A percentile compares a stretch with the other conserved stretches of the same genome.
These are phyloP conservation scores for Selene dorsalis DNA, from an alignment of 2,797 vertebrate species.

Conservation along the genomic window DNA sequence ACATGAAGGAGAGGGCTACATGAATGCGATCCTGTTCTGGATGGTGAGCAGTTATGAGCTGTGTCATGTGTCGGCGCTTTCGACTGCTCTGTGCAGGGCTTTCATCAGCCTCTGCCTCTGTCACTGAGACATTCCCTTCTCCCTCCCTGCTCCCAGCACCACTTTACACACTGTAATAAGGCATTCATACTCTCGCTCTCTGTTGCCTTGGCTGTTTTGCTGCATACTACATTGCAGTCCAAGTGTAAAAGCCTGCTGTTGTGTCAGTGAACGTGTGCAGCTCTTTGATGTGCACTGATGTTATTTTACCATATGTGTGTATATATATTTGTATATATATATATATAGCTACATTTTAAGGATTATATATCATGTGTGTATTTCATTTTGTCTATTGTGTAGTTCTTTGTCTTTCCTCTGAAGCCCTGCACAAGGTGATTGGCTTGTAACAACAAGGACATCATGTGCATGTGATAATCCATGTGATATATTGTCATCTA, in stretches of 20 bases:
- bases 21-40: conserved; percentile 69
- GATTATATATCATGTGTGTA: neutral
- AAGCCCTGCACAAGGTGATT: conserved; percentile 27
- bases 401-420: conserved; percentile 20
- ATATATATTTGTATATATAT: neutral
- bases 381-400: conserved; percentile 4
- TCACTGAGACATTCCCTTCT: conserved; percentile 69
- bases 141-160: conserved; percentile 66
- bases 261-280: conserved; percentile 53
- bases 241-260: conserved; percentile 67
- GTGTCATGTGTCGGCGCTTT: conserved; percentile 78
- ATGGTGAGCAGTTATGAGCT: conserved; percentile 78
- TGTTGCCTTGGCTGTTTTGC: conserved; percentile 67
- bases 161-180: conserved; percentile 75
- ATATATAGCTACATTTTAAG: conserved; percentile 1
- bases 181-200: conserved; percentile 62
- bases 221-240: conserved; percentile 75
- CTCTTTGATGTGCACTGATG: conserved; percentile 53
- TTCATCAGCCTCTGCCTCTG: conserved; percentile 77
- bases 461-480: conserved; percentile 56
- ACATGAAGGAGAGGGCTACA: conserved; percentile 74
- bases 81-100: conserved; percentile 68
- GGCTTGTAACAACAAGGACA: conserved; percentile 42
- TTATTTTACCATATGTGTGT: conserved; percentile 22
- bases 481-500: conserved; percentile 61